These are phyloP conservation scores for Nephotettix cincticeps DNA, from an alignment of 1,140 invertebrate genomes.

Conservation along the genomic window DNA sequence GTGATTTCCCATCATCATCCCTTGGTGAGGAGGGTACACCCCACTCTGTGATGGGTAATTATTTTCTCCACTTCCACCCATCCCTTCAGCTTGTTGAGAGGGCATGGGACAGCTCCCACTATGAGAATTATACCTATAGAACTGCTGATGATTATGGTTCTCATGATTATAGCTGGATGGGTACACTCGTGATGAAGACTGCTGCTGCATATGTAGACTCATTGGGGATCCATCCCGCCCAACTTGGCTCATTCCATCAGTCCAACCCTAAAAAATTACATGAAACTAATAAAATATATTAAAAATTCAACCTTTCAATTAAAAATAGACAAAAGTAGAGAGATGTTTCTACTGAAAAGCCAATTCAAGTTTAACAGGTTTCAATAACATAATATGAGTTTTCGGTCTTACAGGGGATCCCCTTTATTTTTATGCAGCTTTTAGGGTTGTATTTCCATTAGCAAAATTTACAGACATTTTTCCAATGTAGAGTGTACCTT, in stretches of 20 bases:
- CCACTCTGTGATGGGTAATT: not conserved
- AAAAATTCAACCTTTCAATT: too few species aligned
- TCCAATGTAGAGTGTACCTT: too few species aligned
- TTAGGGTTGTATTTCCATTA: too few species aligned
- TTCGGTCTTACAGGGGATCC: too few species aligned
- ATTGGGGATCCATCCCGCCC: constrained; percentile 14
- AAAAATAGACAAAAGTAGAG: too few species aligned
- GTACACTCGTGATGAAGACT: not conserved
- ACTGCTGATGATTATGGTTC: constrained; percentile 6
- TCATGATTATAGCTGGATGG: not conserved
- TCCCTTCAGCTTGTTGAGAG: not conserved
- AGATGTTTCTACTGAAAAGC: too few species aligned
- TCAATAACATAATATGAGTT: too few species aligned
- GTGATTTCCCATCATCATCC: not conserved
- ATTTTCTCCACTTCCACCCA: constrained; percentile 1
- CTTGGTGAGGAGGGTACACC: not conserved
- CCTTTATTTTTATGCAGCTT: too few species aligned
- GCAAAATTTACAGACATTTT: too few species aligned
- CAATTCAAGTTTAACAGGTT: too few species aligned
- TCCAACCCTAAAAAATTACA: constrained; percentile 13
- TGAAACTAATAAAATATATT: too few species aligned
- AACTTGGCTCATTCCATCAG: not conserved
- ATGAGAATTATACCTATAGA: not conserved
- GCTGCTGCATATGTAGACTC: not conserved
- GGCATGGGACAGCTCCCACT: not conserved